phyloP scores from a whole-genome alignment of 2,888 invertebrate species.

The Drosophila neoperkinsi region DNA sequence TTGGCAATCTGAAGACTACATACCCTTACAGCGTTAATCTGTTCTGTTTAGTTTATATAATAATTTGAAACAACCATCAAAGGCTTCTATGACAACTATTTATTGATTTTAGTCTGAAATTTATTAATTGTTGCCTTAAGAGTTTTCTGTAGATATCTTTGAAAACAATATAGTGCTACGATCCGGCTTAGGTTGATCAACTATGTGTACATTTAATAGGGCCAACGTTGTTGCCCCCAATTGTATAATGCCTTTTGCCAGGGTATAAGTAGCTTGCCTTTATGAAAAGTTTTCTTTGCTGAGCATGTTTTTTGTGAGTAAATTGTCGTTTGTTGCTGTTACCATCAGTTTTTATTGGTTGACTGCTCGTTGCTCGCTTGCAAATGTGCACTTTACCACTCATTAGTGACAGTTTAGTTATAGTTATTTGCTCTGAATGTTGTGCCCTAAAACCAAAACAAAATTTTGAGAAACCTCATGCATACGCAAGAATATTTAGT shows the following conservation, averaged over 20 bases:
- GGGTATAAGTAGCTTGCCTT: slow-evolving; percentile 29
- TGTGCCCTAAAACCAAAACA: slow-evolving; percentile 11
- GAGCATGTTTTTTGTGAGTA: slow-evolving; percentile 44
- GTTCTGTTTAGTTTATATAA: neutral
- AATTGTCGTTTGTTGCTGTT: slow-evolving; percentile 34
- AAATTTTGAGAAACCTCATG: slow-evolving; percentile 5
- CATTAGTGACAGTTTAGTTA: slow-evolving; percentile 70
- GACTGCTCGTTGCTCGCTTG: slow-evolving; percentile 49
- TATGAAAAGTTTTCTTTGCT: slow-evolving; percentile 64
- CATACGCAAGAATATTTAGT: slow-evolving; percentile 20
- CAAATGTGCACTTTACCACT: slow-evolving; percentile 73
- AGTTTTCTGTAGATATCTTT: neutral
- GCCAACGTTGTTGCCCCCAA: neutral
- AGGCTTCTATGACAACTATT: neutral
- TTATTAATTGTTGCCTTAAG: neutral
- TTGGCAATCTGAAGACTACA: neutral
- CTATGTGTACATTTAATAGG: neutral
- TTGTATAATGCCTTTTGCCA: neutral
- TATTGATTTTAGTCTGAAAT: neutral
- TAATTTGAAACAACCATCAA: neutral
- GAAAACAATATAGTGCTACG: neutral
- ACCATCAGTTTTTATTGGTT: slow-evolving; percentile 60
- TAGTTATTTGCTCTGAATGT: slow-evolving; percentile 32
- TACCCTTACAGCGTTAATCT: neutral
- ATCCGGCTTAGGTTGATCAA: neutral